These are phyloP conservation scores for Eurosta solidaginis DNA, from an alignment of 1,140 invertebrate genomes.

Conservation along the genomic window DNA sequence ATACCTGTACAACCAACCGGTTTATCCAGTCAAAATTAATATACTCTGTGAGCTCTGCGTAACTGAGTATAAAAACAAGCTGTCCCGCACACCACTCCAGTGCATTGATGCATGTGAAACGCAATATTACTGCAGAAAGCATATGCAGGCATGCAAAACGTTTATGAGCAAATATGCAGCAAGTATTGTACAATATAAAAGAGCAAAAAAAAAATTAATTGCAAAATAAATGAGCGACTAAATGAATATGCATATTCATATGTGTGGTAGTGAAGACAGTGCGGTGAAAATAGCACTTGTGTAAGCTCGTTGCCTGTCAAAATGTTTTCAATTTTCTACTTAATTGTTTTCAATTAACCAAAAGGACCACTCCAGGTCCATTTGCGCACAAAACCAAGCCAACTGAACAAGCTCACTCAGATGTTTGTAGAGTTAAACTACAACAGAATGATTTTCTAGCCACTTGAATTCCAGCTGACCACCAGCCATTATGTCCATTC, in stretches of 20 bases:
- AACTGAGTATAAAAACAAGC: too few relatives aligned
- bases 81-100: too few relatives aligned
- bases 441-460: slow-evolving; percentile 9
- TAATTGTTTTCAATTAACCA: slow-evolving; percentile 59
- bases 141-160: background rate
- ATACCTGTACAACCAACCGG: too few relatives aligned
- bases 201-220: background rate
- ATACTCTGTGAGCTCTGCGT: too few relatives aligned
- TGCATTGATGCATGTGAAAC: too few relatives aligned
- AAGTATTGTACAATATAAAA: background rate
- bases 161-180: background rate
- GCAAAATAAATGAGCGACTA: background rate
- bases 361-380: slow-evolving; percentile 55
- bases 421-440: background rate
- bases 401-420: background rate
- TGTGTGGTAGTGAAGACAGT: background rate
- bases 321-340: slow-evolving; percentile 59
- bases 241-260: background rate
- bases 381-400: slow-evolving; percentile 20
- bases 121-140: background rate
- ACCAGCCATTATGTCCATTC: slow-evolving; percentile 53
- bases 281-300: slow-evolving; percentile 43
- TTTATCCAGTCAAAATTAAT: too few relatives aligned
- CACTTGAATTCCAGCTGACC: slow-evolving; percentile 14
- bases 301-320: slow-evolving; percentile 55